These are phyloP conservation scores for Tyto alba DNA, from an alignment of 2,113 vertebrate species.

Conservation along the genomic window DNA sequence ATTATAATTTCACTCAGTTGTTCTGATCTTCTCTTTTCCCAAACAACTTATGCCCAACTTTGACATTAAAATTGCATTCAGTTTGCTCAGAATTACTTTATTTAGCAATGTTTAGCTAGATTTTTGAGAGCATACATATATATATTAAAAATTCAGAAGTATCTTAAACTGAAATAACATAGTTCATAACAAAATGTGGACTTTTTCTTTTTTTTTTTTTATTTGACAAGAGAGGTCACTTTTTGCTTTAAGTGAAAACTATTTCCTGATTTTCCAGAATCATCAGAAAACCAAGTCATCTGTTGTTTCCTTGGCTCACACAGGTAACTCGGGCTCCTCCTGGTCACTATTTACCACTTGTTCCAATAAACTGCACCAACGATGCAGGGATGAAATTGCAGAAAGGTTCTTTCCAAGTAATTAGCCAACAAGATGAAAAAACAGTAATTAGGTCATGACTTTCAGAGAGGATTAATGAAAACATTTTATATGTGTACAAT, in stretches of 20 bases:
- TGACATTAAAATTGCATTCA: slow-evolving; percentile 6
- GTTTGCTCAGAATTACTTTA: slow-evolving; percentile 5
- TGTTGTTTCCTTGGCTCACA: fast-evolving
- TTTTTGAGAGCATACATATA: neutral
- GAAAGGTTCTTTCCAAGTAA: neutral
- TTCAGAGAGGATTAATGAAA: slow-evolving; percentile 17
- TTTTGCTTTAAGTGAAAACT: neutral
- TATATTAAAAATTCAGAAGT: neutral
- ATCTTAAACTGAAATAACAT: neutral
- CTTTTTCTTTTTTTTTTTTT: neutral
- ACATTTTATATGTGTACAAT: neutral
- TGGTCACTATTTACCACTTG: fast-evolving
- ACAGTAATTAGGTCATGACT: neutral
- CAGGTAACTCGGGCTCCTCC: neutral
- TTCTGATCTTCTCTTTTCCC: neutral
- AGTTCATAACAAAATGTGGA: neutral
- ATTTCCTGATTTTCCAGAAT: neutral
- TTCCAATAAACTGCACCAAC: neutral
- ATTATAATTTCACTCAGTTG: neutral
- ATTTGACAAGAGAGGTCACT: neutral
- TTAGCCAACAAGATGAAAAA: neutral
- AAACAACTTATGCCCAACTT: slow-evolving; percentile 8
- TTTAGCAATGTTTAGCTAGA: slow-evolving; percentile 26
- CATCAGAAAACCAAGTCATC: neutral
- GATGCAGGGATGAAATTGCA: neutral